phyloP scores from a whole-genome alignment of 2,797 vertebrate species.

The Pseudomugil tenellus region DNA sequence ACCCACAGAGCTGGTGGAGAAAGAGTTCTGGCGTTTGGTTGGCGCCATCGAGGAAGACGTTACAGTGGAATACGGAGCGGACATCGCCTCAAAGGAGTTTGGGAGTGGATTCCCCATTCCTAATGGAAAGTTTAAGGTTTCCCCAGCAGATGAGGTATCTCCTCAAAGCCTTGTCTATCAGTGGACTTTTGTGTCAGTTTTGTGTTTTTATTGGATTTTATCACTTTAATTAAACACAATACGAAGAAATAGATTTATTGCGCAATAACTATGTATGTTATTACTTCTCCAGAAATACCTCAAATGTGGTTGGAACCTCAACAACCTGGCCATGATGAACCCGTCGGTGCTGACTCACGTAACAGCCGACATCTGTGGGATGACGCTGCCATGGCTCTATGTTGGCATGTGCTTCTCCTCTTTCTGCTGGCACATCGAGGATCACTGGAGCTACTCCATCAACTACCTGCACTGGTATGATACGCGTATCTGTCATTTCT shows the following conservation, averaged over 20 bases:
- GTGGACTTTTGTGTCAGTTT: background rate
- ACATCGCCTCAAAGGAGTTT: slow-evolving; percentile 97
- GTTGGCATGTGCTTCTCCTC: slow-evolving; percentile 99
- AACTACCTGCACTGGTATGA: slow-evolving; percentile 96
- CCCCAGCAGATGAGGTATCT: slow-evolving; percentile 91
- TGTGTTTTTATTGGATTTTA: background rate
- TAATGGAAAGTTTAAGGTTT: slow-evolving; percentile 90
- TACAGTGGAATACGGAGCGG: slow-evolving; percentile 96
- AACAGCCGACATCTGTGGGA: slow-evolving; percentile 97
- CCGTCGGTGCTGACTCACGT: slow-evolving; percentile 96
- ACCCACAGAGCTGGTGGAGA: slow-evolving; percentile 96
- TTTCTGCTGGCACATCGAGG: slow-evolving; percentile 99
- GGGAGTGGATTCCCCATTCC: slow-evolving; percentile 96
- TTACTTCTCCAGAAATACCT: slow-evolving; percentile 88
- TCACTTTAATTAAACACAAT: background rate
- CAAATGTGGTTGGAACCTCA: slow-evolving; percentile 95
- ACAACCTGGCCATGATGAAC: slow-evolving; percentile 98
- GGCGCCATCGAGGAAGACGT: slow-evolving; percentile 97
- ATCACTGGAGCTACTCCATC: slow-evolving; percentile 99
- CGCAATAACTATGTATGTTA: background rate
- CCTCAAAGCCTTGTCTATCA: background rate
- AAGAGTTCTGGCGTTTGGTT: slow-evolving; percentile 97
- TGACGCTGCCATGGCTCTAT: slow-evolving; percentile 98
- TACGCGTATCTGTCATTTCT: background rate
- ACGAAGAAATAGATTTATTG: background rate